These are phyloP conservation scores for Trachelus tabidus DNA, from an alignment of 2,888 invertebrate species.

Conservation along the genomic window DNA sequence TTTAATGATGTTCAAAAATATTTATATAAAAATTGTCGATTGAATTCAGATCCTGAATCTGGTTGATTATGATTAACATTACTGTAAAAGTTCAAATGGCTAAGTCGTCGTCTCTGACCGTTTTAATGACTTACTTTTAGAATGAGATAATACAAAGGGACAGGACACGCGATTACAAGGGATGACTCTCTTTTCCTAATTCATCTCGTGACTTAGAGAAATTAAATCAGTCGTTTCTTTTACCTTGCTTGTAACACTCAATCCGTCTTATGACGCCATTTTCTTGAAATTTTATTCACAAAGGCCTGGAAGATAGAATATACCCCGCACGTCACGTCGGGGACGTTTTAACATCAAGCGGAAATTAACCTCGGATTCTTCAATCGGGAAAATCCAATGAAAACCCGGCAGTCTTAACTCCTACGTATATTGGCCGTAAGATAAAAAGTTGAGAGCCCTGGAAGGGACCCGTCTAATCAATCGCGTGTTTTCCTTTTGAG, in stretches of 20 bases:
- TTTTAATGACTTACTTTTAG: conserved; percentile 19
- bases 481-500: conserved; percentile 58
- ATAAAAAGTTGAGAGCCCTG: conserved; percentile 15
- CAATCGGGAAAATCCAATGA: neutral
- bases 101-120: neutral
- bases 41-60: neutral
- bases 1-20: neutral
- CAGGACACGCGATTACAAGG: conserved; percentile 15
- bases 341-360: neutral
- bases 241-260: neutral
- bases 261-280: neutral
- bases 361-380: neutral
- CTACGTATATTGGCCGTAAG: conserved; percentile 12
- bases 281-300: neutral
- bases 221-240: neutral
- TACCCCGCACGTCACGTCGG: neutral
- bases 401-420: neutral
- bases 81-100: fast-evolving
- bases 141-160: conserved; percentile 16
- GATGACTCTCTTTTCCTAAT: neutral
- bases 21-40: neutral
- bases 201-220: neutral
- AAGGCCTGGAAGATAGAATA: neutral
- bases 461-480: conserved; percentile 45
- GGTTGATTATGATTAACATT: neutral